Conservation (phyloP, 30 jellyfish, hydroid and myxozoan genomes). For the Phacellophora camtschatica region DNA sequence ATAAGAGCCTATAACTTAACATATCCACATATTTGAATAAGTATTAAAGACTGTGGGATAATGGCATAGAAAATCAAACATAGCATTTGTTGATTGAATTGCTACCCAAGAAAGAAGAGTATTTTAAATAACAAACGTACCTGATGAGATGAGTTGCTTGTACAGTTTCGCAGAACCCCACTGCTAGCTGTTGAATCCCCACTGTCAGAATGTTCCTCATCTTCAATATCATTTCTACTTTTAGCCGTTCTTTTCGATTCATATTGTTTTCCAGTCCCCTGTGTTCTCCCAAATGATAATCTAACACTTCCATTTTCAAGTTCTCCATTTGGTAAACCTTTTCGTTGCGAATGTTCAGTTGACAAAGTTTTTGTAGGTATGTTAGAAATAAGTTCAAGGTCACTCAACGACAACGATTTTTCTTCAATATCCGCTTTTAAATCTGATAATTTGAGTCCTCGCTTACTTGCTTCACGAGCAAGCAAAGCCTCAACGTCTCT, state of each 20-base stretch:
- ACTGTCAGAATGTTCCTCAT: slow-evolving; percentile 87
- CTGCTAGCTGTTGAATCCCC: slow-evolving; percentile 91
- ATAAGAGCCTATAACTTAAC: no score
- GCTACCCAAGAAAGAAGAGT: background rate
- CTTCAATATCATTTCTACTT: slow-evolving; percentile 56
- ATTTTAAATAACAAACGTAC: slow-evolving; percentile 1
- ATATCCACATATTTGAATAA: no score
- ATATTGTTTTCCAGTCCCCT: slow-evolving; percentile 4
- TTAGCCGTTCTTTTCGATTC: slow-evolving; percentile 1
- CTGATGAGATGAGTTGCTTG: slow-evolving; percentile 89
- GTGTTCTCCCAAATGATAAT: slow-evolving; percentile 34
- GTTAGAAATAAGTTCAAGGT: slow-evolving; percentile 80
- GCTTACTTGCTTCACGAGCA: slow-evolving; percentile 78
- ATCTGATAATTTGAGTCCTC: slow-evolving; percentile 78
- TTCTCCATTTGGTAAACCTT: slow-evolving; percentile 58
- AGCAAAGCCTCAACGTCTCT: slow-evolving; percentile 84
- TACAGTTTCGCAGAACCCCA: slow-evolving; percentile 65
- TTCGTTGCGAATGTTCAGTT: slow-evolving; percentile 50
- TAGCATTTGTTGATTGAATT: no score
- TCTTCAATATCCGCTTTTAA: slow-evolving; percentile 74
- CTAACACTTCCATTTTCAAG: slow-evolving; percentile 60
- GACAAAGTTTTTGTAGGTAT: slow-evolving; percentile 57
- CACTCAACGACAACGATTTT: slow-evolving; percentile 76
- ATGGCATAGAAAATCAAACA: no score
- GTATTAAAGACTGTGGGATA: no score